Evolutionary conservation across 2,113 vertebrate species (phyloP).

Genomic region (Austrofundulus limnaeus): DNA sequence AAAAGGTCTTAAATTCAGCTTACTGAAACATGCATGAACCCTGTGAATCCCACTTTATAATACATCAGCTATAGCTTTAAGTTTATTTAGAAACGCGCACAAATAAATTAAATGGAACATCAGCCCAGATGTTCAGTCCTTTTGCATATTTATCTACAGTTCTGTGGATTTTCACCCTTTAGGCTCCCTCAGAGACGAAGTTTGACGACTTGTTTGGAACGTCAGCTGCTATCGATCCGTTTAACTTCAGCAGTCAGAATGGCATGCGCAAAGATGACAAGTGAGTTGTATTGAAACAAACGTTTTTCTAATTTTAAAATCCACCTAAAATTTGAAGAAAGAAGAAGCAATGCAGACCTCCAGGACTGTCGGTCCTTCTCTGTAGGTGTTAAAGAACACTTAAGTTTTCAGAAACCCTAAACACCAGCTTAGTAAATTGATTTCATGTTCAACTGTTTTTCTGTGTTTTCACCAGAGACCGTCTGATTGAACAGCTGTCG

Average conservation of each 20-base stretch:
- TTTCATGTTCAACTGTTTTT: background rate
- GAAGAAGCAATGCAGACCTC: no score
- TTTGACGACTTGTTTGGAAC: constrained; percentile 96
- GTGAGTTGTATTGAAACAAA: constrained; percentile 69
- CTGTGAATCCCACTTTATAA: no score
- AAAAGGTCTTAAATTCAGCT: no score
- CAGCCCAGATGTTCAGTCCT: background rate
- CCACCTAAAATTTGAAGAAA: no score
- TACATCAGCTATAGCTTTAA: no score
- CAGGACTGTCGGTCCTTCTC: no score
- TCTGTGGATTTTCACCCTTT: background rate
- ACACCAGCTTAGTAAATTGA: no score
- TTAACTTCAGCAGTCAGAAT: constrained; percentile 96
- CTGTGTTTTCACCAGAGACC: constrained; percentile 81
- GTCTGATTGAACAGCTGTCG: constrained; percentile 88
- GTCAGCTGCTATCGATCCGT: constrained; percentile 85
- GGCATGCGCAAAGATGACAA: constrained; percentile 93
- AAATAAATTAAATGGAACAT: background rate
- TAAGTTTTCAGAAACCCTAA: no score
- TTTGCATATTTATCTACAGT: background rate
- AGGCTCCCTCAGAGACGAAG: constrained; percentile 88
- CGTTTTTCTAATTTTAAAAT: no score
- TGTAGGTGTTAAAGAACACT: no score
- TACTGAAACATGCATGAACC: no score
- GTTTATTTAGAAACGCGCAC: background rate